A percentile compares a stretch with the other conserved stretches of the same genome.
phyloP scores from a whole-genome alignment of 2,113 vertebrate species.

The Phalacrocorax carbo region DNA sequence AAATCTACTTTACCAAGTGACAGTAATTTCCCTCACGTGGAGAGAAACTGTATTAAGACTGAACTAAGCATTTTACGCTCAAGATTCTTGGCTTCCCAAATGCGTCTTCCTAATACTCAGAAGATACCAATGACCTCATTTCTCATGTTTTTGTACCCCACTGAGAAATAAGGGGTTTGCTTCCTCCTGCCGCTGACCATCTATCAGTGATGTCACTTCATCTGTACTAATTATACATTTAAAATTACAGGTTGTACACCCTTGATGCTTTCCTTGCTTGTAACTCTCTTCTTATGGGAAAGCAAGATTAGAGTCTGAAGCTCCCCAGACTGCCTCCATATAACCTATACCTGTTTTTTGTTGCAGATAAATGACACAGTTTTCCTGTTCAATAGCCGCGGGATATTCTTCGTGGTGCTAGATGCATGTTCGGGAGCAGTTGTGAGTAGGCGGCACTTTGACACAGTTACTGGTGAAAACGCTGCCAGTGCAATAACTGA shows the following conservation, averaged over 20 bases:
- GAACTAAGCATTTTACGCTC: neutral
- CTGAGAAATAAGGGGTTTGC: neutral
- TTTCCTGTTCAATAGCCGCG: conserved; percentile 7
- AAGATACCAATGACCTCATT: neutral
- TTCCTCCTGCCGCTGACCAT: neutral
- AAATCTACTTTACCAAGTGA: neutral
- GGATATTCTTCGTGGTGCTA: conserved; percentile 21
- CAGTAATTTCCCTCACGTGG: neutral
- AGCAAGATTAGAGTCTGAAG: neutral
- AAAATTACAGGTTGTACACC: neutral
- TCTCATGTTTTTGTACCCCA: neutral
- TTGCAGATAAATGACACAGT: conserved; percentile 55
- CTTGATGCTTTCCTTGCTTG: neutral
- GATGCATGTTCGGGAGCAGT: conserved; percentile 33
- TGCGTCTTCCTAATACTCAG: neutral
- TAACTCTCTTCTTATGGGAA: neutral
- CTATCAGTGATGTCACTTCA: neutral
- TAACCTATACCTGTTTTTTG: neutral
- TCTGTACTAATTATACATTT: neutral
- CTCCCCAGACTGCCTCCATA: neutral
- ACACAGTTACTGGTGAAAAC: neutral
- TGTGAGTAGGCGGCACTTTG: conserved; percentile 27
- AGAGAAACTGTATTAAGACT: neutral
- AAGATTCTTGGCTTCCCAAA: neutral
- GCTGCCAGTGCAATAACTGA: neutral